Evolutionary conservation across 2,797 vertebrate genomes (phyloP).

Genomic region (Parambassis ranga): DNA sequence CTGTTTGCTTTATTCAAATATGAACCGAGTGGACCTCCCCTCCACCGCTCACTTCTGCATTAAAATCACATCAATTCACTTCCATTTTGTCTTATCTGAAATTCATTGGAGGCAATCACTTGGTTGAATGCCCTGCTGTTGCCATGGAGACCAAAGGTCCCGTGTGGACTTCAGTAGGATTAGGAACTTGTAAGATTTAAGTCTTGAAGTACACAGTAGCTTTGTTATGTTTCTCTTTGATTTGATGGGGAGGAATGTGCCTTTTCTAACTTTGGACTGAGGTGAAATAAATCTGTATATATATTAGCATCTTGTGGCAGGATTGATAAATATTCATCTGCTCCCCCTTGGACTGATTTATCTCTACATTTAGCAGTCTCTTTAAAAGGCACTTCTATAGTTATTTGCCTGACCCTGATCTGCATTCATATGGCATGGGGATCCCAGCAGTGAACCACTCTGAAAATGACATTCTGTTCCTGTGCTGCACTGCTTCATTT

Average conservation of each 20-base stretch:
- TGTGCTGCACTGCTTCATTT: slow-evolving; percentile 52
- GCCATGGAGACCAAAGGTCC: slow-evolving; percentile 99
- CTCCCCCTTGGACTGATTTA: slow-evolving; percentile 47
- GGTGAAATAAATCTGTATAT: slow-evolving; percentile 79
- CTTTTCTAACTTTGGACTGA: slow-evolving; percentile 80
- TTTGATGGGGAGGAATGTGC: slow-evolving; percentile 81
- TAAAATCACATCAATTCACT: slow-evolving; percentile 99
- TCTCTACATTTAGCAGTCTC: slow-evolving; percentile 50
- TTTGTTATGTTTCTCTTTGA: slow-evolving; percentile 88
- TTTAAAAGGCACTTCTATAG: slow-evolving; percentile 69
- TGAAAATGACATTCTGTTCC: slow-evolving; percentile 70
- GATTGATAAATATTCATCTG: slow-evolving; percentile 84
- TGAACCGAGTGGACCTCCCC: slow-evolving; percentile 99
- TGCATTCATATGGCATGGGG: slow-evolving; percentile 68
- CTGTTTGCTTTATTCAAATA: slow-evolving; percentile 99
- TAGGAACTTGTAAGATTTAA: slow-evolving; percentile 99
- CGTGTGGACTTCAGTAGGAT: slow-evolving; percentile 97
- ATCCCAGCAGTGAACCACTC: slow-evolving; percentile 42
- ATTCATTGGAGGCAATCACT: slow-evolving; percentile 99
- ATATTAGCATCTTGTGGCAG: slow-evolving; percentile 71
- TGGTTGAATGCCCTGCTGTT: slow-evolving; percentile 98
- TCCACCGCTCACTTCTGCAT: slow-evolving; percentile 99
- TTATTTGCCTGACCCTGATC: slow-evolving; percentile 73
- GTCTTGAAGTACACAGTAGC: slow-evolving; percentile 95
- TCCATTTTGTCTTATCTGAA: slow-evolving; percentile 99